Percentiles rank a stretch among this genome's conserved stretches.
Conservation (phyloP, 2,797 vertebrate species). For the Coregonus sp. region DNA sequence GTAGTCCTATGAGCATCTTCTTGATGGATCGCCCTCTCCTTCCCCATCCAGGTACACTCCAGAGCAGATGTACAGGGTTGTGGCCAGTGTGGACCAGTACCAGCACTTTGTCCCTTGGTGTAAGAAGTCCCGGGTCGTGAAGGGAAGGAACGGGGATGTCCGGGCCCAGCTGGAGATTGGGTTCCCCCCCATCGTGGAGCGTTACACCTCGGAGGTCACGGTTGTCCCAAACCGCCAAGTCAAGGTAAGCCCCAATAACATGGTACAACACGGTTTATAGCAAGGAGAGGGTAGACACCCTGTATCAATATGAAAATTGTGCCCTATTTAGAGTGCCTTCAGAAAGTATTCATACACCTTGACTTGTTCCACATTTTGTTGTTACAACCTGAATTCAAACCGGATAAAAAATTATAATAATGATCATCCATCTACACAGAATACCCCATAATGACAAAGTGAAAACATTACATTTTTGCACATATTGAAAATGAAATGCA, state of each 20-base stretch:
- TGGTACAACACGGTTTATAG: not conserved
- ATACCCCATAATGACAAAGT: too few relatives aligned
- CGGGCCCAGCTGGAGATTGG: conserved; percentile 77
- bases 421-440: too few relatives aligned
- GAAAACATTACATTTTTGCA: too few relatives aligned
- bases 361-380: too few relatives aligned
- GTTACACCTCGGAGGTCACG: conserved; percentile 76
- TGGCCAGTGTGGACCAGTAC: conserved; percentile 77
- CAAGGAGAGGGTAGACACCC: not conserved
- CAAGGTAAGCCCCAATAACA: conserved; percentile 62
- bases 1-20: not conserved
- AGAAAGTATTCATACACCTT: too few relatives aligned
- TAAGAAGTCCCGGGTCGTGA: conserved; percentile 72
- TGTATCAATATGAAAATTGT: too few relatives aligned
- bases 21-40: not conserved
- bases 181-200: conserved; percentile 78
- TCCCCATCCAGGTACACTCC: conserved; percentile 67
- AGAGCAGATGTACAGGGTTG: conserved; percentile 78
- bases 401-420: too few relatives aligned
- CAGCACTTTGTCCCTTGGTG: conserved; percentile 84
- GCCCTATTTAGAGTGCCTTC: too few relatives aligned
- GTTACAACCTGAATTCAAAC: too few relatives aligned
- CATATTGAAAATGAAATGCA: too few relatives aligned
- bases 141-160: conserved; percentile 42
- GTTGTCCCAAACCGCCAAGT: conserved; percentile 76